phyloP scores from a whole-genome alignment of 2,113 vertebrate species.

The Grantiella picta region DNA sequence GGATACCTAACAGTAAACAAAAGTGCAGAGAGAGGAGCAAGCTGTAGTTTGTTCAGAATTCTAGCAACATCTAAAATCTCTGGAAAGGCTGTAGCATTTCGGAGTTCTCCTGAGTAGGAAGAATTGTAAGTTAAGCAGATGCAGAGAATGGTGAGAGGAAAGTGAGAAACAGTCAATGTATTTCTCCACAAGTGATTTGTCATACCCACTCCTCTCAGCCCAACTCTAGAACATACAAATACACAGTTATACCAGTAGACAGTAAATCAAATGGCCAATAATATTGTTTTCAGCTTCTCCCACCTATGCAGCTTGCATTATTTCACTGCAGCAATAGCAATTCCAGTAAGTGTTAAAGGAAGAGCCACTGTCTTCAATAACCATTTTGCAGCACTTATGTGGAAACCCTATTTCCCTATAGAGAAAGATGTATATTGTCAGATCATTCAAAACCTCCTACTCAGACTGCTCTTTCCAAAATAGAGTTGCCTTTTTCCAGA shows the following conservation, averaged over 20 bases:
- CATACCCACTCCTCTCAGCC: neutral
- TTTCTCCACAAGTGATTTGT: neutral
- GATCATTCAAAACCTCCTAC: neutral
- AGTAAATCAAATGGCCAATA: neutral
- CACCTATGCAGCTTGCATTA: neutral
- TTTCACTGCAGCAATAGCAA: neutral
- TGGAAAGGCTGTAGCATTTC: neutral
- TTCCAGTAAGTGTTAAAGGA: neutral
- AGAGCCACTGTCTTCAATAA: neutral
- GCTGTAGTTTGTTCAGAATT: neutral
- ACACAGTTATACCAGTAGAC: neutral
- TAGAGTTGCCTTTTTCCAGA: neutral
- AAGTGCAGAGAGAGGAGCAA: neutral
- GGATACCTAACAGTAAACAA: neutral
- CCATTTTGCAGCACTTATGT: neutral
- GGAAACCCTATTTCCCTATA: neutral
- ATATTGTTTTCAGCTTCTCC: neutral
- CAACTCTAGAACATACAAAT: neutral
- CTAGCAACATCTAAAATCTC: neutral
- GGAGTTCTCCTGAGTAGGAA: neutral
- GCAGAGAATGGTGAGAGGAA: accelerated
- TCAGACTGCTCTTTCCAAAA: neutral
- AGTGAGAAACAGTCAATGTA: neutral
- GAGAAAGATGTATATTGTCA: neutral
- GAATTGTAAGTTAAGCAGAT: neutral